Percentiles rank a stretch among this genome's conserved stretches.
These are phyloP conservation scores for Podarcis lilfordi DNA, from an alignment of 2,797 vertebrate species.

Conservation along the genomic window DNA sequence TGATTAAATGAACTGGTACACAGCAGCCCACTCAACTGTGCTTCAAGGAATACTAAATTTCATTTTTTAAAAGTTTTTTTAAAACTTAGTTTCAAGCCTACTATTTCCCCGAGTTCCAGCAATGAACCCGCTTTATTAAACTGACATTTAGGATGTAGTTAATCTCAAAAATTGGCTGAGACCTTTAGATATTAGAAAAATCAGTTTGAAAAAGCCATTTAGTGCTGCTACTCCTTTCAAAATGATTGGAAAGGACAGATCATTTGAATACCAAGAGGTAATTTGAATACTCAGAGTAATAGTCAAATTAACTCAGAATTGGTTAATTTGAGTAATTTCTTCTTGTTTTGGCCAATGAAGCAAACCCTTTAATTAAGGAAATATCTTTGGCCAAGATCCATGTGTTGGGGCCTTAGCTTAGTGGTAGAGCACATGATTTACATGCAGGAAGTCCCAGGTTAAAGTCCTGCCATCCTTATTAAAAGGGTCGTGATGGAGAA, in stretches of 20 bases:
- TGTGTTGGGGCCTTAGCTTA: slow-evolving; percentile 9
- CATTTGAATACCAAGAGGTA: slow-evolving; percentile 22
- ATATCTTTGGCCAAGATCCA: slow-evolving; percentile 62
- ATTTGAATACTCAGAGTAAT: slow-evolving; percentile 33
- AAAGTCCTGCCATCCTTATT: not conserved
- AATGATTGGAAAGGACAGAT: slow-evolving; percentile 5
- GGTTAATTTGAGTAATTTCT: slow-evolving; percentile 65
- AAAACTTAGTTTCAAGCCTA: slow-evolving; percentile 37
- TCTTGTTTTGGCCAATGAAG: slow-evolving; percentile 41
- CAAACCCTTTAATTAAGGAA: slow-evolving; percentile 49
- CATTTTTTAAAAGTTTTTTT: slow-evolving; percentile 55
- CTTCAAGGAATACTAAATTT: slow-evolving; percentile 43
- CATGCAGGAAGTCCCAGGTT: not conserved
- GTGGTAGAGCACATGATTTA: not conserved
- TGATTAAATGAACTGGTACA: not conserved
- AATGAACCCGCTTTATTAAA: slow-evolving; percentile 67
- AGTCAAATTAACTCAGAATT: slow-evolving; percentile 37
- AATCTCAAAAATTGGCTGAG: slow-evolving; percentile 68
- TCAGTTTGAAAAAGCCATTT: slow-evolving; percentile 53
- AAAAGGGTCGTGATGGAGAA: not conserved
- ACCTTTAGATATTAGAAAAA: slow-evolving; percentile 64
- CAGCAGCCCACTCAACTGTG: not conserved
- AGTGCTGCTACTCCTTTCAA: not conserved
- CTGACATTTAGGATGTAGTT: slow-evolving; percentile 71
- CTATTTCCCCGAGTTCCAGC: slow-evolving; percentile 39